Evolutionary conservation across 1,140 invertebrate genomes (phyloP), one percentile per base, ranked within the genome.

Genomic region (Andricus grossulariae): DNA sequence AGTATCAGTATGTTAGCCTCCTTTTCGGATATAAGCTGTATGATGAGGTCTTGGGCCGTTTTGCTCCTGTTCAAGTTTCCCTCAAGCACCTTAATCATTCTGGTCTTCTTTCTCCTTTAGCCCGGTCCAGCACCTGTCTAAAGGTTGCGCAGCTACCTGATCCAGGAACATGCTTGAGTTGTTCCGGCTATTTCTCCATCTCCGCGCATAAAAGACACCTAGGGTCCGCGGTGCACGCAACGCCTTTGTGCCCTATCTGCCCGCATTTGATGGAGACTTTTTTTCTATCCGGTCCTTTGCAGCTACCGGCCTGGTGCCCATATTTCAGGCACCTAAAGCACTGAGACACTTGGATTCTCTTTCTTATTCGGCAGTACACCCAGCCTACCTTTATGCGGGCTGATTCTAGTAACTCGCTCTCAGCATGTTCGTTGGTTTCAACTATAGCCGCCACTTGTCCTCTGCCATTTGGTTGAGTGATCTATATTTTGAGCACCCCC

Each of bases 371-470:
- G n/a, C n/a, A n/a, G n/a, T n/a, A n/a, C n/a, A n/a, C n/a, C n/a
- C n/a, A n/a, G n/a, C n/a, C n/a, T n/a, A n/a, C n/a, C n/a, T n/a
- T n/a, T n/a, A n/a, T n/a, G n/a, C n/a, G n/a, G n/a, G n/a, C n/a
- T n/a, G n/a, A n/a, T n/a, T n/a, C n/a, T n/a, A n/a, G n/a, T n/a
- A n/a, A n/a, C n/a, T n/a, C n/a, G n/a, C n/a, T 3, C 0, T 39
- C 75, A 19, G 0, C 15, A 25, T 45, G 50, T 10, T 52, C 76
- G 0, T 50, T 4, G 1, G 54, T 3, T 39, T 51, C 21, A 2
- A 77, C 15, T 0, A 77, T 15, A 2, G 76, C 76, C 0, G 73
- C 0, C 45, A 39, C 25, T 16, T 76, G 75, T n/a, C 32, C 57
- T 45, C 75, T 50, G 3, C 11, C 25, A 18, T 76, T 76, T 19